Evolutionary conservation across 2,888 invertebrate genomes (phyloP), one percentile per base, ranked within the genome.

Genomic region (Chironomus riparius): DNA sequence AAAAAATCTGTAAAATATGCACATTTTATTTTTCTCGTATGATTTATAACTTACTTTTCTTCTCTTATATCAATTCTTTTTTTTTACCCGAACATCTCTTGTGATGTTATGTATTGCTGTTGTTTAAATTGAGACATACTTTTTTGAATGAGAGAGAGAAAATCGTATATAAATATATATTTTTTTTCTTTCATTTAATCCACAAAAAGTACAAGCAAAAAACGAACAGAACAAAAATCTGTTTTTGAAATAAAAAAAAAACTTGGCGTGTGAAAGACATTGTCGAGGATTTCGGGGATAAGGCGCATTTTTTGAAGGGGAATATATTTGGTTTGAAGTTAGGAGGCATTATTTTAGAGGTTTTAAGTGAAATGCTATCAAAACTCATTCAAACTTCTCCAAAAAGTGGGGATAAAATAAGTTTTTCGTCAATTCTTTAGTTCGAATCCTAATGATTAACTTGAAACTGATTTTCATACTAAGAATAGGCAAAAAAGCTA

Each of bases 61-160:
- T 47, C 70, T 24, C 24, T 65, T 68, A 28, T 68, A 24, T 68
- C 13, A 24, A 68, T 24, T 24, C 24, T n/a, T 65, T 10, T 21
- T 65, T 56, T 56, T 18, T 38, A 10, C 38, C 38, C 56, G 62
- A 62, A 62, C 62, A 62, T 62, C 62, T 65, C 13, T 24, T 65
- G 24, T 65, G 38, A 38, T 38, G 38, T 38, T 38, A 38, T 65
- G 22, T 22, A 13, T 65, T 10, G 65, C 21, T 65, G 65, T 56
- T 56, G 65, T 65, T 56, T 71, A 71, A 71, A 71, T 71, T 71
- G 71, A 71, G 71, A 71, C 71, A 71, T 71, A 71, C 71, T 71
- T 71, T 68, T 68, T 71, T 21, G 21, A 71, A 48, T 28, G 70
- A 70, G n/a, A 69, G 24, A 69, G 24, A 28, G 15, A n/a, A 69